phyloP scores from a whole-genome alignment of 1,140 invertebrate species.

The Brachionus manjavacas region DNA sequence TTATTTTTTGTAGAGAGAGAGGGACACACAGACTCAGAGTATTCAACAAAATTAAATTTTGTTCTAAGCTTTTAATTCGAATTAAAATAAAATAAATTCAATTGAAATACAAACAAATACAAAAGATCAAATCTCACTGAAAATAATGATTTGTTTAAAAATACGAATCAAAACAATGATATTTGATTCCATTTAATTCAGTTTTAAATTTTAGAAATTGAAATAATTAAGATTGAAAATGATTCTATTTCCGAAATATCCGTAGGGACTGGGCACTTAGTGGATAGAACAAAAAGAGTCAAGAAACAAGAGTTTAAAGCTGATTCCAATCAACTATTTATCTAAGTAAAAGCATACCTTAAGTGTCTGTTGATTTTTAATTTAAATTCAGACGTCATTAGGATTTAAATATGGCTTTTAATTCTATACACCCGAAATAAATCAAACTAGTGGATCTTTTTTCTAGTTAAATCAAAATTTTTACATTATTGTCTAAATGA shows the following conservation, averaged over 20 bases:
- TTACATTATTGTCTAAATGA: background rate
- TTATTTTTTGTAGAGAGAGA: background rate
- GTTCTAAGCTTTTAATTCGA: conserved; percentile 2
- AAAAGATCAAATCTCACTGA: conserved; percentile 11
- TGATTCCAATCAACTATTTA: background rate
- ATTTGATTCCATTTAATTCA: background rate
- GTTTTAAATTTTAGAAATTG: background rate
- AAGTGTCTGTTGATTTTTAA: background rate
- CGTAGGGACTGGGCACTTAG: background rate
- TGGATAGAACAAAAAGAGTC: background rate
- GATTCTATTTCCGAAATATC: background rate
- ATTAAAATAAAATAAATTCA: background rate
- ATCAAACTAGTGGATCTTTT: conserved; percentile 3
- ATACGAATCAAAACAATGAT: background rate
- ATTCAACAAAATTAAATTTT: background rate
- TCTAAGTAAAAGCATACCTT: conserved; percentile 4
- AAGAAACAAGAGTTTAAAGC: background rate
- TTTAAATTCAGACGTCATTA: background rate
- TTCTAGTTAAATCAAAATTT: background rate
- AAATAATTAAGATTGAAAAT: background rate
- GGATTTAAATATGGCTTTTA: background rate
- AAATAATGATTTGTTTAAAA: background rate
- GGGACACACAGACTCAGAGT: background rate
- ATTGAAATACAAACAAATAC: conserved; percentile 7
- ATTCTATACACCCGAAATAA: background rate